Percentiles rank a stretch among this genome's conserved stretches.
These are phyloP conservation scores for Dynastes grantii DNA, from an alignment of 2,888 invertebrate species.

Conservation along the genomic window DNA sequence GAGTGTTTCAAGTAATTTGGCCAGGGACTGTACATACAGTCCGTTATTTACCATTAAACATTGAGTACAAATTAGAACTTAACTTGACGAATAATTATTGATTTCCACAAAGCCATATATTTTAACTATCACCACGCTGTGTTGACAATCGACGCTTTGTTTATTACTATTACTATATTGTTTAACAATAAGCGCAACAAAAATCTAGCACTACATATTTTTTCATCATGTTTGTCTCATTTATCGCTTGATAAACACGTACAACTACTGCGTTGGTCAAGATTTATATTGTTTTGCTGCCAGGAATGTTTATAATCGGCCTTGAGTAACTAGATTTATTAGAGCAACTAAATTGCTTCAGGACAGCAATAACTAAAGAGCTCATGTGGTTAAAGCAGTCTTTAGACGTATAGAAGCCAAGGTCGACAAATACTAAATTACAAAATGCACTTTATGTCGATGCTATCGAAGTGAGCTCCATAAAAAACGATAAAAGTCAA, in stretches of 20 bases:
- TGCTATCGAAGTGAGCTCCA: conserved; percentile 11
- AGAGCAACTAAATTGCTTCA: conserved; percentile 58
- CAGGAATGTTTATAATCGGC: conserved; percentile 54
- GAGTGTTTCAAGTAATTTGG: too few species aligned
- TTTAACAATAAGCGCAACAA: too few species aligned
- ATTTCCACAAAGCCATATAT: too few species aligned
- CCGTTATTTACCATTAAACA: too few species aligned
- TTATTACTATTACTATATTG: too few species aligned
- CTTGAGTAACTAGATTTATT: conserved; percentile 59
- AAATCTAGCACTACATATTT: too few species aligned
- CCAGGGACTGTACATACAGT: too few species aligned
- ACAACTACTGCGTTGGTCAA: conserved; percentile 45
- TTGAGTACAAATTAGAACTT: too few species aligned
- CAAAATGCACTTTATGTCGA: conserved; percentile 38
- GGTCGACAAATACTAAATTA: conserved; percentile 47
- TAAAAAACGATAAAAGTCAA: conserved; percentile 33
- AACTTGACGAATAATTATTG: too few species aligned
- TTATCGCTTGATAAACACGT: conserved; percentile 24
- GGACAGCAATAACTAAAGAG: conserved; percentile 56
- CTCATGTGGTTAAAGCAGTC: conserved; percentile 53
- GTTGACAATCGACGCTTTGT: too few species aligned
- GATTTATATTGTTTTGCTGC: conserved; percentile 53
- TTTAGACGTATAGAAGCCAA: conserved; percentile 55
- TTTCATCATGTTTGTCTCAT: conserved; percentile 3
- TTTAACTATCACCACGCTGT: too few species aligned